Percentiles rank a stretch among this genome's conserved stretches.
Conservation (phyloP, 2,797 vertebrate species). For the Acanthopagrus latus region DNA sequence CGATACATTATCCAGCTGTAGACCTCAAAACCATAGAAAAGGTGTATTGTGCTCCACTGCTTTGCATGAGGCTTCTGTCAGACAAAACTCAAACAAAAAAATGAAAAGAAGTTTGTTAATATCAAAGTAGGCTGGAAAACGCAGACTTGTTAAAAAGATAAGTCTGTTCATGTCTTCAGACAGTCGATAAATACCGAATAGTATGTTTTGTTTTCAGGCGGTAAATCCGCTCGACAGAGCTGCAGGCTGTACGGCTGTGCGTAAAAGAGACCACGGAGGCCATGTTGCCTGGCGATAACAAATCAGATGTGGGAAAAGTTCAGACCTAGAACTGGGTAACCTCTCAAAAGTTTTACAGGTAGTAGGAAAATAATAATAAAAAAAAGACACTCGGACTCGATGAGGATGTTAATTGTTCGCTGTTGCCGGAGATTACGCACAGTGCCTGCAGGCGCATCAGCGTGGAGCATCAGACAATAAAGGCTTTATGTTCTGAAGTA, state of each 20-base stretch:
- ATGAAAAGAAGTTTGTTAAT: too few species aligned
- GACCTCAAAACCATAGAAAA: background rate
- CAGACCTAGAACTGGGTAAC: background rate
- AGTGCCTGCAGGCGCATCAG: conserved; percentile 7
- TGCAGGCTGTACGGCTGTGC: conserved; percentile 12
- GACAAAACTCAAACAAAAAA: background rate
- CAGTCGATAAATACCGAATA: background rate
- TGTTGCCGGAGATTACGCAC: conserved; percentile 6
- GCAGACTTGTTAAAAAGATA: background rate
- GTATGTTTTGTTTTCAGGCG: background rate
- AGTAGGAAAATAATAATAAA: background rate
- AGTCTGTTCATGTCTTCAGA: background rate
- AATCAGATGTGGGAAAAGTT: conserved; percentile 16
- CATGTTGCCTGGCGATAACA: conserved; percentile 48
- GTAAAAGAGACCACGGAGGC: conserved; percentile 56
- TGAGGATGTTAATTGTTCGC: background rate
- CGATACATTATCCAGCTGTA: too few species aligned
- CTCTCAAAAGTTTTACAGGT: background rate
- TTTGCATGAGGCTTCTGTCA: background rate
- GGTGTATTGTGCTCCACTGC: background rate
- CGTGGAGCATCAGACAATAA: conserved; percentile 42
- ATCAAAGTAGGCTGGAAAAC: background rate
- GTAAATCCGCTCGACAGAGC: background rate
- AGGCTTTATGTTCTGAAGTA: conserved; percentile 51
- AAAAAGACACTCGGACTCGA: background rate